Conservation (phyloP, 2,797 vertebrate genomes). For the Uromys caudimaculatus region DNA sequence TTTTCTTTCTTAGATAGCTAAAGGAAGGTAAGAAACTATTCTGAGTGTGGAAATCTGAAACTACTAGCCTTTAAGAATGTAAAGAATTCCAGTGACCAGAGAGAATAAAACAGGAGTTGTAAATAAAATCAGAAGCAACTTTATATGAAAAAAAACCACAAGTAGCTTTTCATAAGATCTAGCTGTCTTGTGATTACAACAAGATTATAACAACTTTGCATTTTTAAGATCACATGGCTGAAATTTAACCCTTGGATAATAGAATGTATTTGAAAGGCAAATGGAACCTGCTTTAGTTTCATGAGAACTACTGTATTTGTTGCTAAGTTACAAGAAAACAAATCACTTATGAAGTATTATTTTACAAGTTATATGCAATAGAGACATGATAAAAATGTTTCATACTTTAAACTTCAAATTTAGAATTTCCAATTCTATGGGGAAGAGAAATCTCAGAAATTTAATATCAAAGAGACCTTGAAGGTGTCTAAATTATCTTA, state of each 20-base stretch:
- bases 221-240: slow-evolving; percentile 43
- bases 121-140: slow-evolving; percentile 52
- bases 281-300: slow-evolving; percentile 19
- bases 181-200: background rate
- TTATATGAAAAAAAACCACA: background rate
- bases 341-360: background rate
- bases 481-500: background rate
- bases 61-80: background rate
- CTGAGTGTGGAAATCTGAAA: slow-evolving; percentile 51
- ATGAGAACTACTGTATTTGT: background rate
- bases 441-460: slow-evolving; percentile 39
- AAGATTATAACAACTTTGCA: background rate
- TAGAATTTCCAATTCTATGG: slow-evolving; percentile 9
- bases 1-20: slow-evolving; percentile 40
- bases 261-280: slow-evolving; percentile 9
- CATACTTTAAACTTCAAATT: slow-evolving; percentile 54
- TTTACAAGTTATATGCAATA: slow-evolving; percentile 48
- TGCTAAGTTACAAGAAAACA: slow-evolving; percentile 24
- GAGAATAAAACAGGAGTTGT: slow-evolving; percentile 20
- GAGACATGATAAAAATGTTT: slow-evolving; percentile 27
- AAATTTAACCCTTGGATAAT: slow-evolving; percentile 46
- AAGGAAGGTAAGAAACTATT: slow-evolving; percentile 45
- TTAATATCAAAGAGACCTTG: background rate
- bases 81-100: background rate
- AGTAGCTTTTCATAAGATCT: slow-evolving; percentile 30